Conservation (phyloP, 2,113 vertebrate species). For the Chionis minor region DNA sequence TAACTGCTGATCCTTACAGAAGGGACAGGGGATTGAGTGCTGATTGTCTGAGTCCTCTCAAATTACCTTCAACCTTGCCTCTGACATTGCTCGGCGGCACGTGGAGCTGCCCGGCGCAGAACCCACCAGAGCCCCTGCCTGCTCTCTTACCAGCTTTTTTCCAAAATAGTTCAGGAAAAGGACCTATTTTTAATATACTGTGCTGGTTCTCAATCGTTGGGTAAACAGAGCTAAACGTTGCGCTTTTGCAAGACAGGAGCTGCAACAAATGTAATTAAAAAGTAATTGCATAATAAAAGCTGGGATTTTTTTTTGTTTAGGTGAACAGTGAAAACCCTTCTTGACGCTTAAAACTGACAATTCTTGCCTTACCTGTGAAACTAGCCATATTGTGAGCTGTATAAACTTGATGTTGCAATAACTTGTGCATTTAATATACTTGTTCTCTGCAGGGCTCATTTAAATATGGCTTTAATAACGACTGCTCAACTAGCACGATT, state of each 20-base stretch:
- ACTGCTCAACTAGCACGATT: not conserved
- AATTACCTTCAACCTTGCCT: constrained; percentile 14
- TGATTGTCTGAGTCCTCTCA: not conserved
- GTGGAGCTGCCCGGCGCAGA: rapidly evolving
- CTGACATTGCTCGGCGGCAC: not conserved
- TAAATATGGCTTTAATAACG: not conserved
- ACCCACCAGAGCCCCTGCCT: rapidly evolving
- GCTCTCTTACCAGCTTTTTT: not conserved
- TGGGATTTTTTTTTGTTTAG: not conserved
- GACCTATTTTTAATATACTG: not conserved
- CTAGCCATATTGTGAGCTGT: not conserved
- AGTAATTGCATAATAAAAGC: not conserved
- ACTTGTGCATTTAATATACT: not conserved
- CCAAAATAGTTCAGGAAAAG: not conserved
- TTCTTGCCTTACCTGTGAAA: not conserved
- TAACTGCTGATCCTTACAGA: constrained; percentile 1
- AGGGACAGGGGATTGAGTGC: not conserved
- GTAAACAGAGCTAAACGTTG: not conserved
- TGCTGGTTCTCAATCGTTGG: not conserved
- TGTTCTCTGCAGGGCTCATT: not conserved
- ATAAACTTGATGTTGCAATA: not conserved
- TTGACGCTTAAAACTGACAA: not conserved
- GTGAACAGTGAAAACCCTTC: not conserved
- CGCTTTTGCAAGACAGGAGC: not conserved
- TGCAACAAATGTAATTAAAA: not conserved